Conservation (phyloP, 2,888 invertebrate genomes). For the Microctonus hyperodae region DNA sequence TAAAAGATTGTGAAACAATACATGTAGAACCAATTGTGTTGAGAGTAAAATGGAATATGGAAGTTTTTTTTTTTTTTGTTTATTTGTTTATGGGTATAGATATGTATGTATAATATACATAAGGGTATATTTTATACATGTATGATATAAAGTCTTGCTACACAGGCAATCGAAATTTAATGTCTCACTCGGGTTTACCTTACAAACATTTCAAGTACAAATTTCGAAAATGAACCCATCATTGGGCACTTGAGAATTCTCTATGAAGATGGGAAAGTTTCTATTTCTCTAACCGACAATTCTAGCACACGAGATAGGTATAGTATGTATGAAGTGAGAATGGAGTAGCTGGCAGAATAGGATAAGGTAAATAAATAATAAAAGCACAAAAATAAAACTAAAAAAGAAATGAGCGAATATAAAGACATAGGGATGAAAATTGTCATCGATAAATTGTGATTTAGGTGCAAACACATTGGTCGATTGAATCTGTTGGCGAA, state of each 20-base stretch:
- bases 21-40: neutral
- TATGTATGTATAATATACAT: neutral
- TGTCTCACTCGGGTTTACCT: constrained; percentile 9
- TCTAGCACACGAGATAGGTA: neutral
- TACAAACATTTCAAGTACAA: constrained; percentile 17
- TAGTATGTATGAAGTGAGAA: neutral
- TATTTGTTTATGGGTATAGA: too few relatives aligned
- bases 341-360: neutral
- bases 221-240: constrained; percentile 23
- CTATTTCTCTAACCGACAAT: constrained; percentile 1
- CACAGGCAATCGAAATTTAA: constrained; percentile 27
- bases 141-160: constrained; percentile 20
- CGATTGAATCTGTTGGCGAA: neutral
- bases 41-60: too few relatives aligned
- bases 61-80: too few relatives aligned
- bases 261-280: constrained; percentile 10
- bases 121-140: neutral
- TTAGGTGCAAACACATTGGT: constrained; percentile 45
- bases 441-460: constrained; percentile 43
- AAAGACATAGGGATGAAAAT: neutral
- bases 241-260: constrained; percentile 13
- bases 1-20: neutral
- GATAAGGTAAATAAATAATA: neutral
- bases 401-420: neutral
- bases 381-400: neutral